Evolutionary conservation across 2,113 vertebrate genomes (phyloP), one percentile per base, ranked within the genome.

Genomic region (Catharus minimus): DNA sequence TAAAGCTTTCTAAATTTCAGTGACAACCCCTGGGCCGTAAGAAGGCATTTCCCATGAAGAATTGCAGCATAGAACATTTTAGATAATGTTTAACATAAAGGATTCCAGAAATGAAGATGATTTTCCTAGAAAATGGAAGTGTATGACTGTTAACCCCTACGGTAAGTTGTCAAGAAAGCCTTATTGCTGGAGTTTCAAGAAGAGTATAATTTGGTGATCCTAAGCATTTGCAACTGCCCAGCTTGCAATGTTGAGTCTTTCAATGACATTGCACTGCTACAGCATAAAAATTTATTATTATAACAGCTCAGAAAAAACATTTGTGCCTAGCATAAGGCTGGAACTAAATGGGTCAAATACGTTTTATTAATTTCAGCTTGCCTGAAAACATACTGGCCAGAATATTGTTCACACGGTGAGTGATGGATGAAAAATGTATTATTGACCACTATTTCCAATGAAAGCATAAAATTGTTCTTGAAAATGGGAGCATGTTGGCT

Each of bases 271-370:
- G 41, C 15, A 52, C 9, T 75, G 14, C 23, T 55, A 36, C 32
- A 55, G 32, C 23, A 8, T 41, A 27, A 46, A 43, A 75, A 15
- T 5, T 19, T 44, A 13, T 4, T 58, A 33, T 46, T 71, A 36
- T 44, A 56, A 21, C 22, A 47, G 27, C 32, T 64, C 64, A 50
- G 30, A 64, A 55, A 20, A 57, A 92, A 57, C 7, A 22, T 39
- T 4, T 65, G 38, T 56, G 43, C 44, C 53, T 43, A 15, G 12
- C 15, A 10, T 36, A 36, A 55, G 21, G 24, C 7, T 39, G n/a
- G 23, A 71, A 71, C 22, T 64, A 43, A 78, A 64, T 12, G 6
- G 3, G 16, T 74, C 0, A 0, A 66, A 62, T 65, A 19, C 0
- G 2, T 64, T 36, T 77, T 33, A 39, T 5, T 61, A 6, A 49